Evolutionary conservation across 2,888 invertebrate genomes (phyloP), one percentile per base, ranked within the genome.

Genomic region (Drosophila seclusa): DNA sequence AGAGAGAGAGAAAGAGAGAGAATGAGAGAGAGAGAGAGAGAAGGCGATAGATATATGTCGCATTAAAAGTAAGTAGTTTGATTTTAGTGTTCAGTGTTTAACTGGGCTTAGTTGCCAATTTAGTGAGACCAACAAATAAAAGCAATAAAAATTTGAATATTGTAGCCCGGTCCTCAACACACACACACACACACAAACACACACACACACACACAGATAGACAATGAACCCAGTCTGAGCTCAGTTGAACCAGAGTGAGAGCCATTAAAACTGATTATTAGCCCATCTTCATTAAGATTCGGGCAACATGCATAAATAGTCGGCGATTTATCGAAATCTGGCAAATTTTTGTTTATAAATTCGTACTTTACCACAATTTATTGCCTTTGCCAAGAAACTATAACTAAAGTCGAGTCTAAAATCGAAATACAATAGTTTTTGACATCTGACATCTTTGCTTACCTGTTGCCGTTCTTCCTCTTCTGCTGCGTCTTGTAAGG

Each of bases 191-290:
- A 21, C 13, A 50, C n/a, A 13, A 6, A 50, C 31, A 50, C 50
- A 16, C 31, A 32, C 50, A 16, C 31, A 32, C 50, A 52, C 8
- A 52, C 10, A 50, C 0, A 38, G 24, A 18, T n/a, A 24, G 27
- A 54, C 53, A 70, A 40, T 54, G 27, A 64, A 38, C 40, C 52
- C 16, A 61, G 63, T 52, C 40, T 38, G 68, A 53, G 66, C 71
- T 58, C 53, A 62, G 75, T 68, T 87, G 68, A 75, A 70, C 71
- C 76, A 81, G 83, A 83, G 87, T 87, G 65, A 71, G 77, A 82
- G 76, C 80, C 55, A 83, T 88, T 86, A 82, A 86, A 85, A 80
- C 76, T 85, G 74, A 85, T 89, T 89, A 85, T 89, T 87, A 78
- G 82, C 74, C 80, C 75, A 75, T 82, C 80, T 80, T 86, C 80